Conservation (phyloP, 1,140 invertebrate species). For the Cyclina sinensis region DNA sequence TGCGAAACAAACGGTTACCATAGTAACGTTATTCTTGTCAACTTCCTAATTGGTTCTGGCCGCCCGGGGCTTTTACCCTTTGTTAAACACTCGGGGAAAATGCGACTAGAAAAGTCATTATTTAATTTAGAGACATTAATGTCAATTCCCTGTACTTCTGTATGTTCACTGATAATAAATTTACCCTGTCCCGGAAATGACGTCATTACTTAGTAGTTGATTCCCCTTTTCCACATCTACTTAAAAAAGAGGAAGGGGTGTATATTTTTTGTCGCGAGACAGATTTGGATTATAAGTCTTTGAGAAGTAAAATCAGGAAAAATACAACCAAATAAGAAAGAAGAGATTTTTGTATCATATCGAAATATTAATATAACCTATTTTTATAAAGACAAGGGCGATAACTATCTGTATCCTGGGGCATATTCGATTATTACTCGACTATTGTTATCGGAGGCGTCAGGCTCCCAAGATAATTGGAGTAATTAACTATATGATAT, state of each 20-base stretch:
- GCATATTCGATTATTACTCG: neutral
- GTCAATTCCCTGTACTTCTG: neutral
- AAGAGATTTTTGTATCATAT: too few relatives aligned
- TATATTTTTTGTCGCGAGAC: too few relatives aligned
- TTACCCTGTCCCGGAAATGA: neutral
- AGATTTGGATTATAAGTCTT: too few relatives aligned
- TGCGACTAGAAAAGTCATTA: conserved; percentile 10
- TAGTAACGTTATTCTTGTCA: conserved; percentile 27
- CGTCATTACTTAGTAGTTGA: neutral
- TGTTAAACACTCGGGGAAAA: conserved; percentile 23
- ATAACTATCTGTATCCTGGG: too few relatives aligned
- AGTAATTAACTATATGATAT: conserved; percentile 4
- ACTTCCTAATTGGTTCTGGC: conserved; percentile 8
- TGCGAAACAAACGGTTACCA: conserved; percentile 20
- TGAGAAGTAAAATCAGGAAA: too few relatives aligned
- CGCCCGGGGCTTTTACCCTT: conserved; percentile 11
- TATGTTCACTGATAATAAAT: neutral
- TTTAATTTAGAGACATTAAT: conserved; percentile 40
- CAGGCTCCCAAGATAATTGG: neutral
- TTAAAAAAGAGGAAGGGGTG: too few relatives aligned
- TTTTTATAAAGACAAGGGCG: too few relatives aligned
- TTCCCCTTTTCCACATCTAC: too few relatives aligned
- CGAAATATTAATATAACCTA: too few relatives aligned
- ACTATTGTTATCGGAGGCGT: neutral
- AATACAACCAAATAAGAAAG: too few relatives aligned